These are phyloP conservation scores for Siderastrea radians DNA, from an alignment of 92 coral and sea anemone species.

Conservation along the genomic window DNA sequence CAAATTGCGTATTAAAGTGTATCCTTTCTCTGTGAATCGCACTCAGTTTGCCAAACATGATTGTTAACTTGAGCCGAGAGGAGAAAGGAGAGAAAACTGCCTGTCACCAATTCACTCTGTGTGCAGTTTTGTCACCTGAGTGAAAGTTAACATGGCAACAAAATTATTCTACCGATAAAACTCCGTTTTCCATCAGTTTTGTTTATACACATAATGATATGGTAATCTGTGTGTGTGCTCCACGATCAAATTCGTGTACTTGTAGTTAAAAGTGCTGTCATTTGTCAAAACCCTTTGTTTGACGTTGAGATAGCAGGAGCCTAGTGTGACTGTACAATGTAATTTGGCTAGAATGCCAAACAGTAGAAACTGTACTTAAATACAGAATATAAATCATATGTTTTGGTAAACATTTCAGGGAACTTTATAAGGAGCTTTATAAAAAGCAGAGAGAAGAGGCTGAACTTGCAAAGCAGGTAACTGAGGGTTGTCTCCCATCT, in stretches of 20 bases:
- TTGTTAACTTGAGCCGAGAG: conserved; percentile 82
- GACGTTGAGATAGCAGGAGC: too few relatives aligned
- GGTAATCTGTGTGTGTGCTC: too few relatives aligned
- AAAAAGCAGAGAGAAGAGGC: conserved; percentile 90
- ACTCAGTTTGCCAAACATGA: conserved; percentile 45
- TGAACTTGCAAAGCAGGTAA: conserved; percentile 90
- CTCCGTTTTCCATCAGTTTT: background rate
- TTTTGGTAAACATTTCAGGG: conserved; percentile 60
- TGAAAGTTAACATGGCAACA: conserved; percentile 48
- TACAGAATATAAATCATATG: too few relatives aligned
- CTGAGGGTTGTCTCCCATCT: background rate
- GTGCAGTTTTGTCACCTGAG: conserved; percentile 4
- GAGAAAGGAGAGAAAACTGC: conserved; percentile 77
- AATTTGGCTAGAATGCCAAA: too few relatives aligned
- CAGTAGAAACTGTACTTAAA: too few relatives aligned
- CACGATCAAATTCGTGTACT: too few relatives aligned
- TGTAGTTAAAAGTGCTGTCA: too few relatives aligned
- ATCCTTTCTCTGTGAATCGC: conserved; percentile 75
- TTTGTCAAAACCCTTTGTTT: too few relatives aligned
- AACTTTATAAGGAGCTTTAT: conserved; percentile 86
- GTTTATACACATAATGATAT: too few relatives aligned
- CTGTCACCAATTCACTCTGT: conserved; percentile 36
- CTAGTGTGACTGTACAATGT: too few relatives aligned
- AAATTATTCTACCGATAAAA: background rate
- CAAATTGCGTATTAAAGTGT: background rate